A percentile compares a stretch with the other conserved stretches of the same genome.
Conservation (phyloP, 2,113 vertebrate species). For the Cynoglossus semilaevis region DNA sequence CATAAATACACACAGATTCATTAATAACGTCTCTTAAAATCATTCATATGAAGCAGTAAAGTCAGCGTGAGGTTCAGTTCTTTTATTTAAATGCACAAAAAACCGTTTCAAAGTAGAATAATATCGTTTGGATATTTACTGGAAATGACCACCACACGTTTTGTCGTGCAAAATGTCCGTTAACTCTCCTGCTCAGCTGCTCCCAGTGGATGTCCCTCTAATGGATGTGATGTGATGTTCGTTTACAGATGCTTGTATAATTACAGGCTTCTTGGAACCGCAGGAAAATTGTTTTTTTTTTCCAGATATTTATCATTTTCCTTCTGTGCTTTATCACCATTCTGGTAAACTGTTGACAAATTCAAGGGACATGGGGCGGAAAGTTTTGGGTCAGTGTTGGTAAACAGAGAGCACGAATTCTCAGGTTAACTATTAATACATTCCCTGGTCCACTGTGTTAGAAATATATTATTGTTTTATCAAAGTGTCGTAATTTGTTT, state of each 20-base stretch:
- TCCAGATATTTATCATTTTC: conserved; percentile 4
- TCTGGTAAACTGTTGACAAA: too few species aligned
- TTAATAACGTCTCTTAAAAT: conserved; percentile 24
- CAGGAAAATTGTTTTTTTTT: conserved; percentile 23
- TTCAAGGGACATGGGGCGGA: too few species aligned
- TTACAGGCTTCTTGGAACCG: conserved; percentile 51
- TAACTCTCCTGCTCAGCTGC: conserved; percentile 46
- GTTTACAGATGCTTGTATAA: conserved; percentile 64
- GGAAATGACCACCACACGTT: conserved; percentile 45
- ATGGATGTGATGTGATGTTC: conserved; percentile 55
- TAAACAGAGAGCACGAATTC: too few species aligned
- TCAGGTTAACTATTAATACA: too few species aligned
- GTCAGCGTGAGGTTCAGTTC: conserved; percentile 31
- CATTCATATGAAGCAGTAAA: conserved; percentile 36
- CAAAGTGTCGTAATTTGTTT: too few species aligned
- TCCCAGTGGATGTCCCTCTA: conserved; percentile 44
- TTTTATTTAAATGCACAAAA: too few species aligned
- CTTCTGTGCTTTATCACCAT: not conserved
- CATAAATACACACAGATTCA: conserved; percentile 26
- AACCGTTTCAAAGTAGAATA: too few species aligned
- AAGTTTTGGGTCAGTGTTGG: too few species aligned
- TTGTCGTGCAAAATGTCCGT: conserved; percentile 53
- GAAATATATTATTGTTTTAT: too few species aligned
- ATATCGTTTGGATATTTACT: too few species aligned
- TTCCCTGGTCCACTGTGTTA: too few species aligned